phyloP scores from a whole-genome alignment of 2,888 invertebrate genomes.

The Sinotaia quadrata region DNA sequence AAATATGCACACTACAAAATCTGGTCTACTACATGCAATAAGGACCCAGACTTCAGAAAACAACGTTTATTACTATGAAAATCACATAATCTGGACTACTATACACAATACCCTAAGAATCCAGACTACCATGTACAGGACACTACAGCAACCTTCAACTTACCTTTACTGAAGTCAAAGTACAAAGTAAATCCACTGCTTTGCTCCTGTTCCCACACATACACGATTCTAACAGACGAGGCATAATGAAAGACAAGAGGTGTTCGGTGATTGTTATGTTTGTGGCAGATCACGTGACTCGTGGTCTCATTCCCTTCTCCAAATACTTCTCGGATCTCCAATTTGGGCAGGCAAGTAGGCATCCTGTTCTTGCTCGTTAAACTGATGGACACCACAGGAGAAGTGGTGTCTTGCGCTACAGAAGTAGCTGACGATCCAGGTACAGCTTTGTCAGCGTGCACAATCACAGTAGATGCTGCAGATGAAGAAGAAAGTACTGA shows the following conservation, averaged over 20 bases:
- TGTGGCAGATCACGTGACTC: slow-evolving; percentile 15
- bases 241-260: slow-evolving; percentile 27
- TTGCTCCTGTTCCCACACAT: slow-evolving; percentile 12
- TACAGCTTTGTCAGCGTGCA: not conserved
- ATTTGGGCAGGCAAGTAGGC: slow-evolving; percentile 7
- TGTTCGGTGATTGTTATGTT: slow-evolving; percentile 7
- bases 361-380: not conserved
- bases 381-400: not conserved
- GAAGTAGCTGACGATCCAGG: not conserved
- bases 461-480: not conserved
- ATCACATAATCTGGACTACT: no score
- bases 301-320: slow-evolving; percentile 16
- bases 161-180: slow-evolving; percentile 19
- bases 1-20: no score
- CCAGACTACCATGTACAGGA: no score
- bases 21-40: no score
- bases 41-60: no score
- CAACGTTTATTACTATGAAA: no score
- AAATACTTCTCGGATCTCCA: slow-evolving; percentile 23
- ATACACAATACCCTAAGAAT: no score
- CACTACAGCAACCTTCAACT: no score
- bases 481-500: not conserved
- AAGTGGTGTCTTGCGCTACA: not conserved
- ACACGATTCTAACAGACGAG: slow-evolving; percentile 22
- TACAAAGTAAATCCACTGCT: slow-evolving; percentile 30